A percentile compares a stretch with the other conserved stretches of the same genome.
Conservation (phyloP, 1,140 invertebrate species). For the Plectrocnemia conspersa region DNA sequence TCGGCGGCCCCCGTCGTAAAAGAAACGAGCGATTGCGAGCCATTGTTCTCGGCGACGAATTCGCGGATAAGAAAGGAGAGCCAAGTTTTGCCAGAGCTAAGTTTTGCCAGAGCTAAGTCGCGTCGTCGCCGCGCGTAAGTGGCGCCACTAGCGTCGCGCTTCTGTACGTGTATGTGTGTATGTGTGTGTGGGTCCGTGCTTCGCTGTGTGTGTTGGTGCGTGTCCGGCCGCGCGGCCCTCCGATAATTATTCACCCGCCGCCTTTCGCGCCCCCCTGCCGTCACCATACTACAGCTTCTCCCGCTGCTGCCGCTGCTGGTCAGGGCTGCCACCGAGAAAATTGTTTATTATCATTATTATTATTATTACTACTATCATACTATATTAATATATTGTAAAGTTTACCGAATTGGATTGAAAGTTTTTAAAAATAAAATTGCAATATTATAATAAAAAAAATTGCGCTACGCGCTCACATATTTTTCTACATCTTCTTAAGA, state of each 20-base stretch:
- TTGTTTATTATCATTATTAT: too few species aligned
- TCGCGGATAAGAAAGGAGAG: too few species aligned
- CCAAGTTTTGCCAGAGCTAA: not conserved
- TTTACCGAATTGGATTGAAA: too few species aligned
- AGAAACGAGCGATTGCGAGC: too few species aligned
- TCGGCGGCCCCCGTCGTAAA: too few species aligned
- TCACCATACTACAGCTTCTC: not conserved
- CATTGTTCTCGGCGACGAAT: too few species aligned
- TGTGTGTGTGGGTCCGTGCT: not conserved
- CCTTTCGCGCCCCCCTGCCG: conserved; percentile 18
- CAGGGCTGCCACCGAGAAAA: conserved; percentile 16
- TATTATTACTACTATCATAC: too few species aligned
- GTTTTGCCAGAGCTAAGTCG: not conserved
- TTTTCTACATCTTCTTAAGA: too few species aligned
- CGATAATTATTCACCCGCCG: conserved; percentile 34
- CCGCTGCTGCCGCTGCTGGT: conserved; percentile 9
- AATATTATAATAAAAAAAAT: too few species aligned
- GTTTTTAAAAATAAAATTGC: too few species aligned
- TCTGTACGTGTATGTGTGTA: not conserved
- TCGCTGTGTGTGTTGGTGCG: not conserved
- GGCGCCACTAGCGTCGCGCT: not conserved
- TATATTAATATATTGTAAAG: too few species aligned
- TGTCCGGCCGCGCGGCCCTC: conserved; percentile 15
- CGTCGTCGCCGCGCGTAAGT: not conserved
- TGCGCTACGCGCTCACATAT: too few species aligned